Base-by-base conservation (phyloP, 2,888 invertebrate genomes). In the Archaeoteleia sp. region DNA sequence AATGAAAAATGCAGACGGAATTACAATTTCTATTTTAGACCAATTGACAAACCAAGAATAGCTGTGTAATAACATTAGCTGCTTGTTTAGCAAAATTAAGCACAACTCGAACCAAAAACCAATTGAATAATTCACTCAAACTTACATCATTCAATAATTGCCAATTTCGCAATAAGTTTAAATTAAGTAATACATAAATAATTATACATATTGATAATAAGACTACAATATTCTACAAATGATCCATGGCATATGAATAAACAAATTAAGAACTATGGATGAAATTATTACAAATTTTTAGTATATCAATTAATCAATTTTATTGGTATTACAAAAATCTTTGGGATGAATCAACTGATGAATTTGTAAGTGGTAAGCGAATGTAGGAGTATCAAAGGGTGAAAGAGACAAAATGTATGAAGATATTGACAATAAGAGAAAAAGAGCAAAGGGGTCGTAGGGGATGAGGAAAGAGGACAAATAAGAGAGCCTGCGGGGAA, bases 11-110 rank as follows among this genome's bases (percentile, higher is more conserved):
- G 72, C 67, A 66, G 68, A 69, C 63, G 49, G 67, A 68, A 71
- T 72, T 65, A 57, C 66, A 73, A 75, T 70, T 75, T 74, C 73
- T 61, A 75, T 77, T 75, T 73, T 70, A 72, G 68, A 72, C 73
- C 77, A 75, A 77, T 76, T 75, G 72, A 60, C 62, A 70, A 37
- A 51, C 51, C 42, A 39, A 35, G 42, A 61, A 67, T 49, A 42
- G 42, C 54, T 60, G 66, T 66, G 42, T 42, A 60, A 45, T 13
- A 34, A 61, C 34, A 40, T 40, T 53, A 55, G 43, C 48, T 35
- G 58, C 58, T 66, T 58, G 46, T 35, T 60, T 54, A 60, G 43
- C 53, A 12, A 54, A 32, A 53, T 66, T 66, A 67, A 65, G 14
- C 9, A 27, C 12, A 1, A 42, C 13, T 46, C 49, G 37, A 43